Evolutionary conservation across 2,113 vertebrate species (phyloP).

Genomic region (Herpetotheres cachinnans): DNA sequence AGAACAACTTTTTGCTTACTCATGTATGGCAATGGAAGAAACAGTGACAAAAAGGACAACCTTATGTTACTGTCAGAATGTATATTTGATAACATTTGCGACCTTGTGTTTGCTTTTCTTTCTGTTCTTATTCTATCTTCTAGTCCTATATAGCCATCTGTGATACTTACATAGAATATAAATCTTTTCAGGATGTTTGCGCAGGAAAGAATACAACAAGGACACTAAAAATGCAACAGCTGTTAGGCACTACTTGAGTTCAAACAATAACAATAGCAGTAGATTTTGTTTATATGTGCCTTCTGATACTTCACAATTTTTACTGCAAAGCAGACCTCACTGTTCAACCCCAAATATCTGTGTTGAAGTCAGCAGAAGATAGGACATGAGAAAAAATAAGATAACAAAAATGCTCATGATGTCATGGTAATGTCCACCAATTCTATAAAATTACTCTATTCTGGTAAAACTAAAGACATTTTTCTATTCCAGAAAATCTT

Average conservation of each 20-base stretch:
- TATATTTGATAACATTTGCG: neutral
- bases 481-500: neutral
- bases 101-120: neutral
- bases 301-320: neutral
- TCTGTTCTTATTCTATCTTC: neutral
- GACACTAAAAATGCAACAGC: neutral
- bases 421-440: neutral
- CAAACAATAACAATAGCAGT: neutral
- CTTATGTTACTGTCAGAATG: neutral
- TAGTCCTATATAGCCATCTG: neutral
- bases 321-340: neutral
- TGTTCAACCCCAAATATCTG: neutral
- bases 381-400: neutral
- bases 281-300: neutral
- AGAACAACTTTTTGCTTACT: neutral
- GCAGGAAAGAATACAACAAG: neutral
- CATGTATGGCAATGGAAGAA: neutral
- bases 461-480: neutral
- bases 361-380: neutral
- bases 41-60: neutral
- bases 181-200: neutral
- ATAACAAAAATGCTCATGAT: neutral
- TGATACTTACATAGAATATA: neutral
- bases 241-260: neutral
- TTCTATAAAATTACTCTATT: neutral